phyloP scores from a whole-genome alignment of 2,888 invertebrate genomes.

The Acronicta aceris region DNA sequence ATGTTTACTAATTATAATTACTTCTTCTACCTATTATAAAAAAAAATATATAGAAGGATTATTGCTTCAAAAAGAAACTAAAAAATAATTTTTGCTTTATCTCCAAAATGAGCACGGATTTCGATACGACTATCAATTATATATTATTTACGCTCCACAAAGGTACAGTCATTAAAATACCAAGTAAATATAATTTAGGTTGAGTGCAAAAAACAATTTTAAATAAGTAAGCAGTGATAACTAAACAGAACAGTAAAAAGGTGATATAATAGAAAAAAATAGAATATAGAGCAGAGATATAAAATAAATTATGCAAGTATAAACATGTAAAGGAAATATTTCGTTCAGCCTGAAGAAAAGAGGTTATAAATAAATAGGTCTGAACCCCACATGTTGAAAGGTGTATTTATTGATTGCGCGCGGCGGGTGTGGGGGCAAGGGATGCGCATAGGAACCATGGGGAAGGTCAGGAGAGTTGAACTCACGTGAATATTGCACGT shows the following conservation, averaged over 20 bases:
- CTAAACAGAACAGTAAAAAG: constrained; percentile 23
- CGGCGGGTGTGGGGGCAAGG: constrained; percentile 64
- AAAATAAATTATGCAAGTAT: background rate
- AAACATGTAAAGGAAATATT: constrained; percentile 1
- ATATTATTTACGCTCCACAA: background rate
- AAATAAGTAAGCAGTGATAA: constrained; percentile 3
- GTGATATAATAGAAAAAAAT: constrained; percentile 1
- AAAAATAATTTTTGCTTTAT: background rate
- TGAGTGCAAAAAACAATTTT: background rate
- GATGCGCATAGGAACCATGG: constrained; percentile 71
- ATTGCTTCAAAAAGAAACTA: background rate
- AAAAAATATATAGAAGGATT: background rate
- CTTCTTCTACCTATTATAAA: background rate
- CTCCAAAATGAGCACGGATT: background rate
- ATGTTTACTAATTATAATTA: constrained; percentile 17
- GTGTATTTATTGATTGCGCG: constrained; percentile 78
- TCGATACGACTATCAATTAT: background rate
- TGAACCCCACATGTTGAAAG: constrained; percentile 64
- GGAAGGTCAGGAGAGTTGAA: constrained; percentile 75
- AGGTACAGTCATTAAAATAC: background rate
- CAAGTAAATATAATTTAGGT: background rate
- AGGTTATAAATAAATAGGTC: constrained; percentile 60
- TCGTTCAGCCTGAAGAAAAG: constrained; percentile 23
- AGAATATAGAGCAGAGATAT: background rate
- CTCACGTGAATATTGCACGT: constrained; percentile 53